Evolutionary conservation across 2,113 vertebrate genomes (phyloP).

Genomic region (Antechinus flavipes): DNA sequence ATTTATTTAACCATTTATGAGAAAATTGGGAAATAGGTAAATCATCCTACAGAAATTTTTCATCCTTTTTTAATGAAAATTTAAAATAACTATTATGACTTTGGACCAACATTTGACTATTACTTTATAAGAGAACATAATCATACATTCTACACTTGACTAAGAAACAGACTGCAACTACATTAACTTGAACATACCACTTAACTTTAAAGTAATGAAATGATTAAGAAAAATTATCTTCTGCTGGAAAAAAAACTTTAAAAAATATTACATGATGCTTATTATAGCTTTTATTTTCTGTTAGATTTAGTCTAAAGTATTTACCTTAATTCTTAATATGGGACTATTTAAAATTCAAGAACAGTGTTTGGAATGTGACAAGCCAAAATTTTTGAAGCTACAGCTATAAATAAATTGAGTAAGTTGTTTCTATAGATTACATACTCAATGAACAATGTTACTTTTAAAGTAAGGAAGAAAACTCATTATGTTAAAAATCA

Average conservation of each 20-base stretch:
- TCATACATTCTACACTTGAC: constrained; percentile 51
- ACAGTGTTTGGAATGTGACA: background rate
- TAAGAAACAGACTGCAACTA: constrained; percentile 49
- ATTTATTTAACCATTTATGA: constrained; percentile 40
- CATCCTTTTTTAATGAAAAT: background rate
- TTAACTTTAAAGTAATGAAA: constrained; percentile 53
- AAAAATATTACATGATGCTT: constrained; percentile 51
- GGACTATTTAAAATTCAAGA: constrained; percentile 23
- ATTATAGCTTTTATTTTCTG: constrained; percentile 41
- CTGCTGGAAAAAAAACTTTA: constrained; percentile 32
- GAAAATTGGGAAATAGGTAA: constrained; percentile 37
- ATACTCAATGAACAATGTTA: constrained; percentile 50
- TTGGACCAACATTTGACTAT: constrained; percentile 15
- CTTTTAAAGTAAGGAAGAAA: constrained; percentile 67
- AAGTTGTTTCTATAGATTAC: constrained; percentile 56
- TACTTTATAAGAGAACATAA: constrained; percentile 42
- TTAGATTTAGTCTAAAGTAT: constrained; percentile 31
- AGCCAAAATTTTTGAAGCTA: constrained; percentile 27
- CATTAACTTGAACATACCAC: constrained; percentile 24
- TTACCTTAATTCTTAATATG: constrained; percentile 58
- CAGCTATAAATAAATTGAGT: constrained; percentile 58
- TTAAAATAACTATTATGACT: constrained; percentile 36
- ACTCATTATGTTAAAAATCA: constrained; percentile 68
- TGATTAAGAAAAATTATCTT: constrained; percentile 54
- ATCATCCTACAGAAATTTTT: constrained; percentile 44